Percentiles rank a stretch among this genome's conserved stretches.
Conservation (phyloP, 2,113 vertebrate genomes). For the Piaya cayana region DNA sequence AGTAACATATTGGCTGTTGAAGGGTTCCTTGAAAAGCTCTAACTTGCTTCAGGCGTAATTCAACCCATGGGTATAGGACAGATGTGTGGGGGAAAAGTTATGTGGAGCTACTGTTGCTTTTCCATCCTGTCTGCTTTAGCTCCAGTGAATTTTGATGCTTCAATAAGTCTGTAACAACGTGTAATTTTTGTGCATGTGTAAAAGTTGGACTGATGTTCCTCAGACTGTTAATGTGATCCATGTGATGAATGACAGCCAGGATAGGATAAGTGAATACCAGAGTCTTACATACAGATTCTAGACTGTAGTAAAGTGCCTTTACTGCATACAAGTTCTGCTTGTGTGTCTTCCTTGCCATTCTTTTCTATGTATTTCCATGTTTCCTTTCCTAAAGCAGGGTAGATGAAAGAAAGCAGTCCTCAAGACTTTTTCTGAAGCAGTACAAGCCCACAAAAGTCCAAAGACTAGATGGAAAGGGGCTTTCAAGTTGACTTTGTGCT, state of each 20-base stretch:
- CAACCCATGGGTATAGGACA: background rate
- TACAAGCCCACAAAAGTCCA: background rate
- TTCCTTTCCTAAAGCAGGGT: background rate
- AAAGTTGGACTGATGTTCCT: background rate
- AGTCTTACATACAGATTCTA: background rate
- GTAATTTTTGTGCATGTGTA: background rate
- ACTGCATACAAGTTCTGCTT: background rate
- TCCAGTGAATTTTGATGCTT: background rate
- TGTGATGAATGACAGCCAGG: background rate
- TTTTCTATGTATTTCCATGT: background rate
- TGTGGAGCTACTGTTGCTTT: background rate
- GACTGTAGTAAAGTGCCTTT: background rate
- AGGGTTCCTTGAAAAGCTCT: background rate
- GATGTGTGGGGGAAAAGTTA: background rate
- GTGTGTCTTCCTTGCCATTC: background rate
- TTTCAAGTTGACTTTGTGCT: constrained; percentile 25
- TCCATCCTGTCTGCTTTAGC: background rate
- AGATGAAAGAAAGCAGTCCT: background rate
- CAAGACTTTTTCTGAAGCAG: background rate
- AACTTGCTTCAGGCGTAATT: background rate
- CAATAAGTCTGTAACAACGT: background rate
- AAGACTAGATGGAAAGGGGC: background rate
- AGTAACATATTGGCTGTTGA: background rate
- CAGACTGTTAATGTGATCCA: background rate
- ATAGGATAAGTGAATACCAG: background rate